Percentiles rank a stretch among this genome's conserved stretches.
Evolutionary conservation across 2,888 invertebrate genomes (phyloP).

Genomic region (Perizoma flavofasciatum): DNA sequence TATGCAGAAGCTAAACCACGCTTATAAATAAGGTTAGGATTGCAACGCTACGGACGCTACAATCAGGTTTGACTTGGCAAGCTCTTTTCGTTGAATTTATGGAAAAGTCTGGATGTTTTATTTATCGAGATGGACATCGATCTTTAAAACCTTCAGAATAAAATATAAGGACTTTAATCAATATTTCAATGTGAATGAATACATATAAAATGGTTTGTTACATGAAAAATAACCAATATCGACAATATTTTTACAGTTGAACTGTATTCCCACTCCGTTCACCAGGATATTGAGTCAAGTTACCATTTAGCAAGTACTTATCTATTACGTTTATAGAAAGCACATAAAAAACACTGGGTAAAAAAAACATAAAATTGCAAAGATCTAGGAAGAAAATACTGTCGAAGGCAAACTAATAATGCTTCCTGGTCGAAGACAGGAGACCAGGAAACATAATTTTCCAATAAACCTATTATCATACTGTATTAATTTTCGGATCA

Average conservation of each 20-base stretch:
- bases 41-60: constrained; percentile 18
- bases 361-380: no score
- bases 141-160: constrained; percentile 27
- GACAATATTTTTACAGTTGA: neutral
- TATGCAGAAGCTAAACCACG: no score
- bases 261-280: no score
- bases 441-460: neutral
- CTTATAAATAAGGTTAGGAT: constrained; percentile 9
- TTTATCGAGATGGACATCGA: constrained; percentile 34
- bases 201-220: neutral
- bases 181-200: constrained; percentile 8
- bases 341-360: neutral
- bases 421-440: no score
- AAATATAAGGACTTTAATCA: constrained; percentile 15
- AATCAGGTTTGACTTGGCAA: constrained; percentile 23
- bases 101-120: constrained; percentile 40
- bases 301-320: no score
- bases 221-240: constrained; percentile 3
- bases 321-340: no score
- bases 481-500: neutral
- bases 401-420: no score
- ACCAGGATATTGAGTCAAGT: no score
- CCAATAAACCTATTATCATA: neutral
- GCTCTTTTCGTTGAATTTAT: constrained; percentile 38
- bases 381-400: no score